These are phyloP conservation scores for Coptotermes formosanus DNA, from an alignment of 1,140 invertebrate species.

Conservation along the genomic window DNA sequence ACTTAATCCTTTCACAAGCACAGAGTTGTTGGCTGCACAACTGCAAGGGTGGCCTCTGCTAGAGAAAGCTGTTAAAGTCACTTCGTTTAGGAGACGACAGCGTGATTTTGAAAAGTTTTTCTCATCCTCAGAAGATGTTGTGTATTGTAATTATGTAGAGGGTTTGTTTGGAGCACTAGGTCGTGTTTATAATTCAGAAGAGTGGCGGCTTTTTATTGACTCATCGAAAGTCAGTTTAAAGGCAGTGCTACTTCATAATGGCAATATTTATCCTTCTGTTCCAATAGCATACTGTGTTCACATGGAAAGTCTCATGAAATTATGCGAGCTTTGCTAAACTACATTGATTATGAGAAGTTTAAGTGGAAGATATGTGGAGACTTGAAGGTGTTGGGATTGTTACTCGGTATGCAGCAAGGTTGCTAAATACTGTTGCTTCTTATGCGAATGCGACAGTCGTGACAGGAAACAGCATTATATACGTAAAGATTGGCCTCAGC, in stretches of 20 bases:
- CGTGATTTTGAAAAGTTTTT: not conserved
- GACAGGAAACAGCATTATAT: too few relatives aligned
- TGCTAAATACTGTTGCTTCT: not conserved
- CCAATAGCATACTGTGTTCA: conserved; percentile 25
- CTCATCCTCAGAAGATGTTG: not conserved
- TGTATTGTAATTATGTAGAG: not conserved
- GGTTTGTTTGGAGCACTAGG: too few relatives aligned
- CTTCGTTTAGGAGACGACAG: not conserved
- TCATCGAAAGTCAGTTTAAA: conserved; percentile 32
- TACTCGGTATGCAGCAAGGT: conserved; percentile 36
- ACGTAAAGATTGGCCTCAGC: too few relatives aligned
- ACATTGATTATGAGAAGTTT: not conserved
- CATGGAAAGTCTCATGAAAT: not conserved
- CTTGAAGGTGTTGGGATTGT: conserved; percentile 33
- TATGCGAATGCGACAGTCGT: too few relatives aligned
- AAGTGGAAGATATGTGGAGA: conserved; percentile 31
- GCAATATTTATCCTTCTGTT: conserved; percentile 28
- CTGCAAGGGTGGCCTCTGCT: not conserved
- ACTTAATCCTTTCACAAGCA: not conserved
- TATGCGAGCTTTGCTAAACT: conserved; percentile 27
- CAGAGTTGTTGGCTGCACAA: not conserved
- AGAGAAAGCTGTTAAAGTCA: not conserved
- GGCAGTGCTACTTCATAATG: conserved; percentile 32
- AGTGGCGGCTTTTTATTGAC: too few relatives aligned
- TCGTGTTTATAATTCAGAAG: too few relatives aligned